Evolutionary conservation across 2,113 vertebrate genomes (phyloP).

Genomic region (Dinomys branickii): DNA sequence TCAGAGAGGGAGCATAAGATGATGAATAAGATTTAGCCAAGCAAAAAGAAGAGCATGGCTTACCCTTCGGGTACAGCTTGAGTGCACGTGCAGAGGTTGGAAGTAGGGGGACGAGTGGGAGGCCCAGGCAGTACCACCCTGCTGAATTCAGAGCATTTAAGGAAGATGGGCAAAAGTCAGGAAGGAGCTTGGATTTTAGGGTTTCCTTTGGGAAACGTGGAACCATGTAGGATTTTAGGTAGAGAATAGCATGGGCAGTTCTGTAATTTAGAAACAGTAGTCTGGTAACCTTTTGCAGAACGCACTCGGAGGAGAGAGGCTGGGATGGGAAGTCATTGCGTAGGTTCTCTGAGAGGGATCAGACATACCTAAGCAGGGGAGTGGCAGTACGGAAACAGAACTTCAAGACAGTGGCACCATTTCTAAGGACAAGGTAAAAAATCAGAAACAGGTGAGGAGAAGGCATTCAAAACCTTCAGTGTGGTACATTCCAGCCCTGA

Average conservation of each 20-base stretch:
- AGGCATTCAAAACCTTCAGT: background rate
- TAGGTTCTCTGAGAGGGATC: background rate
- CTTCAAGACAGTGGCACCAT: background rate
- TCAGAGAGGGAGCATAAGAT: background rate
- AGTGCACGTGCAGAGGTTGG: background rate
- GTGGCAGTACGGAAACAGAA: background rate
- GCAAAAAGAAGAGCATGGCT: background rate
- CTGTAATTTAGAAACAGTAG: background rate
- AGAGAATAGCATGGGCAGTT: background rate
- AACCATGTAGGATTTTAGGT: background rate
- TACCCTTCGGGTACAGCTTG: background rate
- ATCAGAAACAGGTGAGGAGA: background rate
- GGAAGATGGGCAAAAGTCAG: background rate
- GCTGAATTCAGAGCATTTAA: background rate
- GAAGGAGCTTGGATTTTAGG: background rate
- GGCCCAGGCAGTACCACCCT: background rate
- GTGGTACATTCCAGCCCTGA: background rate
- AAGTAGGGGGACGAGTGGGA: background rate
- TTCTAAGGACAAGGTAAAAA: background rate
- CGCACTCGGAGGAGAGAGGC: background rate
- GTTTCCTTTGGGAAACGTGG: background rate
- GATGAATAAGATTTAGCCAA: background rate
- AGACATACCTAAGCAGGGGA: background rate
- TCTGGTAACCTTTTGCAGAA: background rate
- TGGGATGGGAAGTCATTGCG: background rate